Conservation (phyloP, 2,888 invertebrate genomes). For the Trichopoda pennipes region DNA sequence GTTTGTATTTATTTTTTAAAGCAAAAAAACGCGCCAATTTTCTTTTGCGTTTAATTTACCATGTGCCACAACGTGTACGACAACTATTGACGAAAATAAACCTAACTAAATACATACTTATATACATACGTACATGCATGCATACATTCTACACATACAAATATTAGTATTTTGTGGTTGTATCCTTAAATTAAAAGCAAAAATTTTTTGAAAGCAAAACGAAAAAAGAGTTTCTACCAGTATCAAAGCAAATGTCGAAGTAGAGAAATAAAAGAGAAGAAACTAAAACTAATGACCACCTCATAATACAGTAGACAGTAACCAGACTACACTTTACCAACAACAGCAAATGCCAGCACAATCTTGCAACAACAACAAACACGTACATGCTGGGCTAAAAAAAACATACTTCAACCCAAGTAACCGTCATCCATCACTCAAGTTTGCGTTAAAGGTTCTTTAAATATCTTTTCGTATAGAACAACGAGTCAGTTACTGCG, state of each 20-base stretch:
- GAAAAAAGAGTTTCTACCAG: constrained; percentile 28
- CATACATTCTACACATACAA: too few species aligned
- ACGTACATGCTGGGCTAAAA: constrained; percentile 25
- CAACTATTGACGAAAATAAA: constrained; percentile 33
- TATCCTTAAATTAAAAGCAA: constrained; percentile 45
- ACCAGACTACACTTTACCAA: constrained; percentile 73
- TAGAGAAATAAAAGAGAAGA: constrained; percentile 67
- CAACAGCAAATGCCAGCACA: constrained; percentile 57
- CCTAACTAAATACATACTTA: neutral
- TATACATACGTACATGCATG: too few species aligned
- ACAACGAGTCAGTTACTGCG: constrained; percentile 14
- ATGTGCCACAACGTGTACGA: constrained; percentile 40
- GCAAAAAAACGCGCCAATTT: constrained; percentile 56
- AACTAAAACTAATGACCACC: constrained; percentile 78
- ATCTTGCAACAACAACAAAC: constrained; percentile 60
- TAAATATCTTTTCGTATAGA: constrained; percentile 14
- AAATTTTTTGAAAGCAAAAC: constrained; percentile 5
- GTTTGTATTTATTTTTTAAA: neutral
- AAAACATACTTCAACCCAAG: constrained; percentile 72
- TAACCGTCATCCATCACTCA: constrained; percentile 72
- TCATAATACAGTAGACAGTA: constrained; percentile 77
- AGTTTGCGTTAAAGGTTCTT: constrained; percentile 42
- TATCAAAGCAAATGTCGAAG: constrained; percentile 35
- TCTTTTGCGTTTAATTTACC: neutral
- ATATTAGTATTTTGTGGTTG: constrained; percentile 12